Evolutionary conservation across 2,797 vertebrate genomes (phyloP), one percentile per base, ranked within the genome.

Genomic region (Sebastes matsubarae): DNA sequence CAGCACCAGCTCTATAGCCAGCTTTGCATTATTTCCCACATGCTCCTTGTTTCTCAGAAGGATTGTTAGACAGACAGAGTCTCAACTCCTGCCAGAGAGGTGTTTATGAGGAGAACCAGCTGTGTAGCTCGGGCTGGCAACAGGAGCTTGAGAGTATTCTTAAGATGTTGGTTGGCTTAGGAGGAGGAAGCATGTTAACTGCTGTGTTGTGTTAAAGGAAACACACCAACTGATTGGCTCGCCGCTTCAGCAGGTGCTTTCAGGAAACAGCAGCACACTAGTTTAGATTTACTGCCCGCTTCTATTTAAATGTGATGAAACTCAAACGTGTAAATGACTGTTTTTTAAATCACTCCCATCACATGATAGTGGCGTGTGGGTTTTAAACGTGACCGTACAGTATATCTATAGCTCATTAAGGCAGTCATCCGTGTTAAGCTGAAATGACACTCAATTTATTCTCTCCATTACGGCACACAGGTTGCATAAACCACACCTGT

Each of bases 391-490:
- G 78, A 73, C 67, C 5, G 4, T 61, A 16, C 72, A 82, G 80
- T 83, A 54, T 79, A 86, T 86, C 59, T 82, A 61, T 63, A 75
- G 71, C 87, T 91, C 88, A 88, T 91, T 88, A 91, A 69, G 74
- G 86, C 74, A 79, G 60, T 85, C 87, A 74, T 82, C 83, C 79
- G 1, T 78, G 84, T 71, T 83, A 82, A 90, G 74, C 81, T 75
- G 64, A 90, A 89, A 88, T 90, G 88, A 91, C 91, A 93, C 79
- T 76, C 81, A 83, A 88, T 93, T 90, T 92, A 91, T 92, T 93
- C 79, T 86, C 65, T 79, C 79, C 67, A 87, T 91, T 87, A 87
- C 61, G 66, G 79, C 67, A 25, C 60, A 50, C 7, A n/a, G 77
- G 74, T 70, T 72, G 68, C 64, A 42, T 67, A 86, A 87, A 87